Conservation (phyloP, 2,888 invertebrate genomes). For the Drosophila niveifrons region DNA sequence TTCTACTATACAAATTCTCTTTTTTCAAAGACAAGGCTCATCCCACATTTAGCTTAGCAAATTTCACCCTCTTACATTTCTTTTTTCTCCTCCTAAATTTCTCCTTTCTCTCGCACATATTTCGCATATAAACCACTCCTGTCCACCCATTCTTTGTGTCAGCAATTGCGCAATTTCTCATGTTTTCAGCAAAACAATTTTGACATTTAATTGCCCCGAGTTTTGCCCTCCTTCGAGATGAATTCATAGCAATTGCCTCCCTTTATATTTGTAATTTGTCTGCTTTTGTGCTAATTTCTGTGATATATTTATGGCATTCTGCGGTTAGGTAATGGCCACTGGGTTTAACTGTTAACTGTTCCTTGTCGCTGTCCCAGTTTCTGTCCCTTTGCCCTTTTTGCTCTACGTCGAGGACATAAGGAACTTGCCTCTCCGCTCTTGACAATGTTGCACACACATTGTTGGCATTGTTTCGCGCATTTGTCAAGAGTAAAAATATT, state of each 20-base stretch:
- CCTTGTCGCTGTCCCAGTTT: neutral
- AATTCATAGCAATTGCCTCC: slow-evolving; percentile 33
- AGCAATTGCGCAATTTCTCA: slow-evolving; percentile 42
- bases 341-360: slow-evolving; percentile 46
- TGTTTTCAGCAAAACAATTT: slow-evolving; percentile 47
- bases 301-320: slow-evolving; percentile 67
- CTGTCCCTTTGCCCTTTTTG: slow-evolving; percentile 22
- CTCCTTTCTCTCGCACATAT: neutral
- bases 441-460: slow-evolving; percentile 34
- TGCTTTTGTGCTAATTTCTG: slow-evolving; percentile 41
- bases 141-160: slow-evolving; percentile 27
- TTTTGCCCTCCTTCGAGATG: slow-evolving; percentile 43
- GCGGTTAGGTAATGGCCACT: slow-evolving; percentile 62
- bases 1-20: neutral
- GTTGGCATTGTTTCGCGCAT: slow-evolving; percentile 62
- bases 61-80: neutral
- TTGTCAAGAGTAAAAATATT: slow-evolving; percentile 82
- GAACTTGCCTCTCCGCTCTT: slow-evolving; percentile 8
- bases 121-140: neutral
- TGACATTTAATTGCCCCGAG: slow-evolving; percentile 50
- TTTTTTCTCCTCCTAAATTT: neutral
- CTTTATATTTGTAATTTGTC: slow-evolving; percentile 25
- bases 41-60: neutral
- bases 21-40: neutral
- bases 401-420: slow-evolving; percentile 16